These are phyloP conservation scores for Apeira syringaria DNA, from an alignment of 2,888 invertebrate genomes.

Conservation along the genomic window DNA sequence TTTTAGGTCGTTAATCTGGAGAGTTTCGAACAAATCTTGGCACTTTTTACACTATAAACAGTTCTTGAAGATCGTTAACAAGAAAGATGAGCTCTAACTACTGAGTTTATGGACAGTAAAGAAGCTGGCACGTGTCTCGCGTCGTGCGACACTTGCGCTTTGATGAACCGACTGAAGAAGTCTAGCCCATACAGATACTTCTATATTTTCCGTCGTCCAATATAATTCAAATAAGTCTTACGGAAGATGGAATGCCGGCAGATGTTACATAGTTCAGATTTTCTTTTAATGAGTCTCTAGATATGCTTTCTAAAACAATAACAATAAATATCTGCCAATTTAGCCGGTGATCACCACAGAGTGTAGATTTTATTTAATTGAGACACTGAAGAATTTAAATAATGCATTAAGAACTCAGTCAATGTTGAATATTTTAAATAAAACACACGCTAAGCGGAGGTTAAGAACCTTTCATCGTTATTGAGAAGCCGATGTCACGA, in stretches of 20 bases:
- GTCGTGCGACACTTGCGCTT: constrained; percentile 51
- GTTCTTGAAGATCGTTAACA: constrained; percentile 75
- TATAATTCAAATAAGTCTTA: constrained; percentile 32
- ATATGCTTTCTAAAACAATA: constrained; percentile 18
- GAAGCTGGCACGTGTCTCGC: constrained; percentile 67
- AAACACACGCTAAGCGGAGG: constrained; percentile 35
- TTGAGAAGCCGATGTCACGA: constrained; percentile 31
- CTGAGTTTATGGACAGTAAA: constrained; percentile 79
- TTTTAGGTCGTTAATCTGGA: constrained; percentile 62
- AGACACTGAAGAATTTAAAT: constrained; percentile 9
- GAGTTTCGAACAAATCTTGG: constrained; percentile 56
- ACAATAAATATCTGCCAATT: constrained; percentile 17
- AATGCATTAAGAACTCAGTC: constrained; percentile 15
- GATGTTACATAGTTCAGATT: too few species aligned
- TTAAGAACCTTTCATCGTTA: constrained; percentile 37
- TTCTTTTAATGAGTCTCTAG: constrained; percentile 6
- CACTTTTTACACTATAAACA: constrained; percentile 78
- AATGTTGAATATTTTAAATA: constrained; percentile 28
- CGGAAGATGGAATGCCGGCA: constrained; percentile 25
- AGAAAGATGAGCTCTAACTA: constrained; percentile 81
- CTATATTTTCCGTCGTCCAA: constrained; percentile 21
- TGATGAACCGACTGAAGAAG: constrained; percentile 43
- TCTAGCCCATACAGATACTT: constrained; percentile 19
- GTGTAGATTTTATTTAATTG: constrained; percentile 3
- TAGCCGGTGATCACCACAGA: constrained; percentile 1